Conservation (phyloP, 2,113 vertebrate species). For the Colistium nudipinnis region DNA sequence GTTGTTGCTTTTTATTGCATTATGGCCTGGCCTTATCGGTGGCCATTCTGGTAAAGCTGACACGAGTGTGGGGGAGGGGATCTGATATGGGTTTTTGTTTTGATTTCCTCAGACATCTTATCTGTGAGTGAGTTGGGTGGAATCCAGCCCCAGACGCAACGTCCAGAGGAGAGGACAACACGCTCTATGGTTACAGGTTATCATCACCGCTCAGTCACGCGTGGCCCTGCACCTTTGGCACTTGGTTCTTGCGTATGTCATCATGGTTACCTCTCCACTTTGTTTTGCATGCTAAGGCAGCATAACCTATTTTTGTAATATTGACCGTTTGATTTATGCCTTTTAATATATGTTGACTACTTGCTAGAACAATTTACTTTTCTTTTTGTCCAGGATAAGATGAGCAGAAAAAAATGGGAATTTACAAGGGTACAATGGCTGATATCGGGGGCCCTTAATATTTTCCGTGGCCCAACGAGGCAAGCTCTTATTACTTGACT, state of each 20-base stretch:
- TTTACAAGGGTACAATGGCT: too few relatives aligned
- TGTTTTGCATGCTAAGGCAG: slow-evolving; percentile 16
- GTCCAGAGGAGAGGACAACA: slow-evolving; percentile 69
- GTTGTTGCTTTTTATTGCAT: slow-evolving; percentile 63
- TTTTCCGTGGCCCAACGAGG: too few relatives aligned
- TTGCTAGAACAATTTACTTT: neutral
- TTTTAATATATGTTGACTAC: neutral
- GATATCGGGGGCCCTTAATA: too few relatives aligned
- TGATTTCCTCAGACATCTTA: slow-evolving; percentile 75
- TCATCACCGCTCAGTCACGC: slow-evolving; percentile 64
- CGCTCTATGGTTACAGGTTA: slow-evolving; percentile 73
- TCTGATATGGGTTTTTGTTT: slow-evolving; percentile 77
- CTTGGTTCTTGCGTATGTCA: slow-evolving; percentile 28
- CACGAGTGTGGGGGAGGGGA: slow-evolving; percentile 67
- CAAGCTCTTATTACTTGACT: too few relatives aligned
- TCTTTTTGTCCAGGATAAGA: neutral
- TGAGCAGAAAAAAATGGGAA: neutral
- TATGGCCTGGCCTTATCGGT: slow-evolving; percentile 74
- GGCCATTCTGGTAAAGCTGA: slow-evolving; percentile 70
- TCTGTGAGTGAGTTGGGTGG: slow-evolving; percentile 65
- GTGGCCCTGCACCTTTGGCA: slow-evolving; percentile 61
- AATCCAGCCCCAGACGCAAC: slow-evolving; percentile 64
- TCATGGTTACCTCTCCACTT: slow-evolving; percentile 43
- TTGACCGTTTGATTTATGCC: neutral
- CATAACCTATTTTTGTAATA: neutral